Conservation (phyloP, 1,140 invertebrate species). For the Bombus ignitus region DNA sequence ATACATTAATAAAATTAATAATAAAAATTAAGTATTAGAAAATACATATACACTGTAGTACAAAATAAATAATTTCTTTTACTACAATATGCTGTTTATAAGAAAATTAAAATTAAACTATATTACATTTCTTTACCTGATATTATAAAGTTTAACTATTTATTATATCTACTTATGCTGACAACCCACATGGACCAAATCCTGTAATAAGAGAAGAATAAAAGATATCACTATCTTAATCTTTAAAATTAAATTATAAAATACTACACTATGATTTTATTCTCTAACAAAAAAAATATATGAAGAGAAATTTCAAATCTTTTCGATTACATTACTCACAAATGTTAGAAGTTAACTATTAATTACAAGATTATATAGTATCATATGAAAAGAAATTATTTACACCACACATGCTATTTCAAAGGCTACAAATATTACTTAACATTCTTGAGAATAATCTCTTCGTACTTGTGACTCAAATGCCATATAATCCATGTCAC, state of each 20-base stretch:
- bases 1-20: neutral
- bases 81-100: neutral
- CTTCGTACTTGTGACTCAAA: slow-evolving; percentile 24
- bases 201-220: slow-evolving; percentile 23
- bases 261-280: neutral
- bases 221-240: neutral
- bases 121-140: slow-evolving; percentile 18
- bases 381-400: neutral
- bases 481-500: slow-evolving; percentile 15
- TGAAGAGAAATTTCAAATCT: neutral
- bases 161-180: slow-evolving; percentile 7
- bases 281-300: neutral
- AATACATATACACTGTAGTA: neutral
- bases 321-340: neutral
- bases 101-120: neutral
- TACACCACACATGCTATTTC: neutral
- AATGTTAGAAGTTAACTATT: neutral
- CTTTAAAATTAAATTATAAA: neutral
- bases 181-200: slow-evolving; percentile 4
- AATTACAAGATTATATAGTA: neutral
- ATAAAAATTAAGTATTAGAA: neutral
- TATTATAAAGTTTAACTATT: slow-evolving; percentile 18
- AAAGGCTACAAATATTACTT: slow-evolving; percentile 30
- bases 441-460: slow-evolving; percentile 25
- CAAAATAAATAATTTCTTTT: neutral